Evolutionary conservation across 2,113 vertebrate genomes (phyloP).

Genomic region (Chamaetylas fuelleborni): DNA sequence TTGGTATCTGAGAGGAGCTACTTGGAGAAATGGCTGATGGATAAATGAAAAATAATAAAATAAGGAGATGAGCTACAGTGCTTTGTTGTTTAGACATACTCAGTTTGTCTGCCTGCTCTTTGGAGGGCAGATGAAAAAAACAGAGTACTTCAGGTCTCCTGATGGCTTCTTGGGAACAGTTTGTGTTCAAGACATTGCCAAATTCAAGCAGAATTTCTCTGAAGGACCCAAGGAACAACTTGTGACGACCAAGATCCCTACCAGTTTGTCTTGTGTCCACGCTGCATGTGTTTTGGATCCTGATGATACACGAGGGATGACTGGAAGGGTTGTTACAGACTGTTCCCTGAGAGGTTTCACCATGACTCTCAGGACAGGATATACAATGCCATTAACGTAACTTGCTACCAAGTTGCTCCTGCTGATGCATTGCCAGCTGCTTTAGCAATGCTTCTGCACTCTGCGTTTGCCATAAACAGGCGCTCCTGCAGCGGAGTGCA

Average conservation of each 20-base stretch:
- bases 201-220: background rate
- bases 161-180: background rate
- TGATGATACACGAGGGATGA: background rate
- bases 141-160: background rate
- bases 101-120: background rate
- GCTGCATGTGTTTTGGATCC: background rate
- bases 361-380: background rate
- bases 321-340: background rate
- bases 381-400: slow-evolving; percentile 20
- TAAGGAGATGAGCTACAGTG: background rate
- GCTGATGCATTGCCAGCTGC: background rate
- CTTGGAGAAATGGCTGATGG: background rate
- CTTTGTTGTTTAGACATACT: background rate
- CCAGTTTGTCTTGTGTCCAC: background rate
- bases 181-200: slow-evolving; percentile 9
- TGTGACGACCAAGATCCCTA: background rate
- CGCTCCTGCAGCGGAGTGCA: background rate
- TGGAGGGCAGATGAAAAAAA: background rate
- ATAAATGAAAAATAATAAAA: background rate
- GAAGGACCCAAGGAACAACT: background rate
- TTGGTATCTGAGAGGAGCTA: background rate
- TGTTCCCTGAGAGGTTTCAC: slow-evolving; percentile 3
- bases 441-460: slow-evolving; percentile 26
- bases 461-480: slow-evolving; percentile 19
- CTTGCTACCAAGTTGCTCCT: background rate